Percentiles rank a stretch among this genome's conserved stretches.
These are phyloP conservation scores for Seriola dumerili DNA, from an alignment of 2,113 vertebrate genomes.

Conservation along the genomic window DNA sequence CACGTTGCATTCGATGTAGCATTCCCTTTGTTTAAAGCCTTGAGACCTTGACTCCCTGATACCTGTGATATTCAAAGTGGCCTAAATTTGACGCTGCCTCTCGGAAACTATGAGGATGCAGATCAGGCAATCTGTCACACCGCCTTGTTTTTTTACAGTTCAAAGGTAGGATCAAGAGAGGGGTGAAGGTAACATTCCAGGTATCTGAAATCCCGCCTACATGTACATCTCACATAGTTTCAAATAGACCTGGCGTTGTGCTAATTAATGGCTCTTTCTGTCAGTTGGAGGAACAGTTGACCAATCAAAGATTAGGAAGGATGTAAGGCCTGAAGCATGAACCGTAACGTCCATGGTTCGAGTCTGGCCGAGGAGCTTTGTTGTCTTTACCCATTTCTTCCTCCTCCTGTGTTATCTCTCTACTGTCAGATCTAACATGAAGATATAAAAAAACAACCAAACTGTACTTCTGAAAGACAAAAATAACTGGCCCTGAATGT, in stretches of 20 bases:
- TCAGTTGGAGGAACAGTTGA: background rate
- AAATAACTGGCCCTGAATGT: constrained; percentile 10
- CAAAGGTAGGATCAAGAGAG: background rate
- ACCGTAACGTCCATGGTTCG: background rate
- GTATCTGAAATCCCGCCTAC: background rate
- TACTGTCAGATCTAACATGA: background rate
- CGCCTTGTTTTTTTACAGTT: background rate
- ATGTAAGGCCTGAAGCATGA: background rate
- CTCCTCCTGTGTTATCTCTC: background rate
- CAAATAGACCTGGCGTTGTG: background rate
- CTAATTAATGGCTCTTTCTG: background rate
- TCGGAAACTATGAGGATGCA: background rate
- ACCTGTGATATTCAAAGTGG: constrained; percentile 6
- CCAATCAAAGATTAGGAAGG: background rate
- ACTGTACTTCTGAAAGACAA: background rate
- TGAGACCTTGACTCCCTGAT: constrained; percentile 39
- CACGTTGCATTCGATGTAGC: constrained; percentile 7
- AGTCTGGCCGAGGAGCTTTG: background rate
- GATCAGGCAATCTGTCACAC: constrained; percentile 1
- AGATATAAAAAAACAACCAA: background rate
- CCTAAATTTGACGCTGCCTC: constrained; percentile 25
- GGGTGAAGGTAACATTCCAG: background rate
- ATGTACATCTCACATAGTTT: background rate
- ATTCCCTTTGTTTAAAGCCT: constrained; percentile 34
- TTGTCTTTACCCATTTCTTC: background rate